phyloP scores from a whole-genome alignment of 2,113 vertebrate species.

The Suncus etruscus region DNA sequence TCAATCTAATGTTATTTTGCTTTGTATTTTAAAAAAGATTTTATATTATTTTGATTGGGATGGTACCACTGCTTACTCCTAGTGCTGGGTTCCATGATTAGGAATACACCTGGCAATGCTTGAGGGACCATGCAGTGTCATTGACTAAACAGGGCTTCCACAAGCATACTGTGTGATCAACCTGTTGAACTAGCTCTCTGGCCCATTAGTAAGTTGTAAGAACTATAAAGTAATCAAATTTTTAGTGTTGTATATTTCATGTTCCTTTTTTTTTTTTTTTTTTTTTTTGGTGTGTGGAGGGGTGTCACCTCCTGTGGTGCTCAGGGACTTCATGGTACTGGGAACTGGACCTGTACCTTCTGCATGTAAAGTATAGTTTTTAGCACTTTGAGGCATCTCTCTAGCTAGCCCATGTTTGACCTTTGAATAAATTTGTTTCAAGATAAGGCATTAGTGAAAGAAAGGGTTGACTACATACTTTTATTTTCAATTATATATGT shows the following conservation, averaged over 20 bases:
- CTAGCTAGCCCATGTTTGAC: too few relatives aligned
- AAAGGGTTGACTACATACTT: constrained; percentile 9
- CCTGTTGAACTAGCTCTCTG: not conserved
- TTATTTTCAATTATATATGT: constrained; percentile 59
- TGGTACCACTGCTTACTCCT: too few relatives aligned
- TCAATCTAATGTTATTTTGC: constrained; percentile 31
- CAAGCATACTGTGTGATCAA: not conserved
- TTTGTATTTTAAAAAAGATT: not conserved
- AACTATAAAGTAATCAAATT: constrained; percentile 14
- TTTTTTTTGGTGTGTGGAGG: too few relatives aligned
- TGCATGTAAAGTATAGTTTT: too few relatives aligned
- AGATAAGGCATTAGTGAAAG: constrained; percentile 10
- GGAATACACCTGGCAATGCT: not conserved
- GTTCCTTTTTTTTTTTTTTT: constrained; percentile 3
- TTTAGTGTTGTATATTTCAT: constrained; percentile 1
- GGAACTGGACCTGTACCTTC: too few relatives aligned
- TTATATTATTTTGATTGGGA: too few relatives aligned
- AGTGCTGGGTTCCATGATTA: not conserved
- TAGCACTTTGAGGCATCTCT: too few relatives aligned
- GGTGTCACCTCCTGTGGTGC: too few relatives aligned
- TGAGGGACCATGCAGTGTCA: not conserved
- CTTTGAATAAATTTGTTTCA: constrained; percentile 46
- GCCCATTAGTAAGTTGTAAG: constrained; percentile 10
- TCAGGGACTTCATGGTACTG: too few relatives aligned
- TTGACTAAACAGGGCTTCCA: not conserved